These are phyloP conservation scores for Perizoma flavofasciatum DNA, from an alignment of 2,888 invertebrate genomes.

Conservation along the genomic window DNA sequence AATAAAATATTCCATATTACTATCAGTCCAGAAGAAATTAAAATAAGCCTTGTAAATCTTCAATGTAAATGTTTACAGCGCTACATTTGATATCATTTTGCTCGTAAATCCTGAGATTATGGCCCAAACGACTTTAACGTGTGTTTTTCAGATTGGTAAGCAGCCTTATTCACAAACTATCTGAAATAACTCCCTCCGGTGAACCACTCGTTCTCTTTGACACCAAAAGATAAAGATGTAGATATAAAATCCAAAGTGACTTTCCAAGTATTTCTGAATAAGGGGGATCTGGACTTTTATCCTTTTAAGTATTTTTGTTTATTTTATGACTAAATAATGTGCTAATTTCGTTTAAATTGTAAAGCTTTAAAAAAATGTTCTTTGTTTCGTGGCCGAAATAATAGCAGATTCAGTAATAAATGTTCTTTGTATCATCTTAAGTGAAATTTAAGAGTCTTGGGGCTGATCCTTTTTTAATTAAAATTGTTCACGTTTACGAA, in stretches of 20 bases:
- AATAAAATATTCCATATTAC: not conserved
- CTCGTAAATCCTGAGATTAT: constrained; percentile 35
- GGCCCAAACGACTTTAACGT: constrained; percentile 31
- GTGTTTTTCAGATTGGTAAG: constrained; percentile 25
- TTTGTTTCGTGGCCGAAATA: not conserved
- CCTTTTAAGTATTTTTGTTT: constrained; percentile 1
- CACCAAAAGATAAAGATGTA: too few species aligned
- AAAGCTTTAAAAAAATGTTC: not conserved
- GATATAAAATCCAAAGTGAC: not conserved
- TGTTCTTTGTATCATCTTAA: too few species aligned
- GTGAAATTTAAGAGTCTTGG: too few species aligned
- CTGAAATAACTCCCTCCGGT: not conserved
- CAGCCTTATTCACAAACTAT: constrained; percentile 18
- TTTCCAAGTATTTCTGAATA: not conserved
- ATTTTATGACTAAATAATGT: constrained; percentile 2
- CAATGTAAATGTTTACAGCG: constrained; percentile 30
- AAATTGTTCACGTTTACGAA: too few species aligned
- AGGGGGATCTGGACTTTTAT: not conserved
- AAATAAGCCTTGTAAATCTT: constrained; percentile 19
- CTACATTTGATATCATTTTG: constrained; percentile 37
- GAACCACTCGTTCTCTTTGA: not conserved
- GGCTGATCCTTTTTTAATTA: too few species aligned
- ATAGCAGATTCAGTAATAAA: too few species aligned
- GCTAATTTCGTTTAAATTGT: constrained; percentile 11
- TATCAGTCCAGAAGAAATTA: constrained; percentile 19